Conservation (phyloP, 2,113 vertebrate genomes). For the Aegithalos caudatus region DNA sequence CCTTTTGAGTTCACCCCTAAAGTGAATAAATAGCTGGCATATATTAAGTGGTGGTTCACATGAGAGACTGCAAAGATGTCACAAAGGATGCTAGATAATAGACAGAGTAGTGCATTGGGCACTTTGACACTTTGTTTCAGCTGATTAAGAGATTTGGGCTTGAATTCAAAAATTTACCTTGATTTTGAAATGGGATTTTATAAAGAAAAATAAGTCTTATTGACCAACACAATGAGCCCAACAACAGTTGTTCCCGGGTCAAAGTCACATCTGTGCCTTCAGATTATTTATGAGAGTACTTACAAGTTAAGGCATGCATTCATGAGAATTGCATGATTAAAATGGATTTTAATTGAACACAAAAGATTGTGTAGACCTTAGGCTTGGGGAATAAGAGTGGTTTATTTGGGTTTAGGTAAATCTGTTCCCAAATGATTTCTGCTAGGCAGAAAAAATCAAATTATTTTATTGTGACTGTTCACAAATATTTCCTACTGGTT, state of each 20-base stretch:
- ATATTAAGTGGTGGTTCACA: background rate
- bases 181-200: background rate
- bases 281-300: background rate
- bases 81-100: background rate
- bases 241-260: background rate
- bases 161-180: background rate
- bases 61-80: background rate
- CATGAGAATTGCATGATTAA: background rate
- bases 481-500: background rate
- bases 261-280: background rate
- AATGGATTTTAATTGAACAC: background rate
- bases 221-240: background rate
- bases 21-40: background rate
- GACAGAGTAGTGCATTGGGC: background rate
- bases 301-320: background rate
- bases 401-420: background rate
- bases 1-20: background rate
- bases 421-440: background rate
- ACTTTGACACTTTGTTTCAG: background rate
- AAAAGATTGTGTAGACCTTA: background rate
- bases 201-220: background rate
- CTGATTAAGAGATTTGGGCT: background rate
- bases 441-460: background rate
- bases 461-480: background rate
- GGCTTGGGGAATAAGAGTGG: background rate